phyloP scores from a whole-genome alignment of 2,888 invertebrate species.

The Volucella inflata region DNA sequence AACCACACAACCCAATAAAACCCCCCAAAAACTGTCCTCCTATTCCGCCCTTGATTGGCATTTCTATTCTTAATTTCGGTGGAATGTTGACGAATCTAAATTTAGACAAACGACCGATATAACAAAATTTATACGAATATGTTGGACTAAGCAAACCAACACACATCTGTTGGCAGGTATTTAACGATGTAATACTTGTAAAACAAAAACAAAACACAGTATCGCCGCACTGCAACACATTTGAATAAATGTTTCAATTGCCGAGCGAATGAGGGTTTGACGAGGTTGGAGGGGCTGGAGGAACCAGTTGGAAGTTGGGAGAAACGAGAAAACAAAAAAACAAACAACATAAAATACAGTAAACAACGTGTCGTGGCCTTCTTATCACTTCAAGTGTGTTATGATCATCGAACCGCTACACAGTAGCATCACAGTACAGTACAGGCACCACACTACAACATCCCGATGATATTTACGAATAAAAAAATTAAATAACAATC shows the following conservation, averaged over 20 bases:
- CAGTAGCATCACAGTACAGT: not conserved
- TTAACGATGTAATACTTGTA: not conserved
- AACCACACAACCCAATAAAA: conserved; percentile 6
- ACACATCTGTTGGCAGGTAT: not conserved
- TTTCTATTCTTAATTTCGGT: conserved; percentile 46
- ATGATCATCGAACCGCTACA: conserved; percentile 67
- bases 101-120: conserved; percentile 20
- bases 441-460: conserved; percentile 14
- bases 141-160: not conserved
- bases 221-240: not conserved
- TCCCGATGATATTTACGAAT: conserved; percentile 10
- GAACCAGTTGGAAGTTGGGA: not conserved
- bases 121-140: not conserved
- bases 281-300: not conserved
- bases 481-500: not conserved
- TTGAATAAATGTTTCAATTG: conserved; percentile 25
- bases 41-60: conserved; percentile 24
- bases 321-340: not conserved
- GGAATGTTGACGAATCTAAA: conserved; percentile 11
- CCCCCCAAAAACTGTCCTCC: no score
- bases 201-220: conserved; percentile 4
- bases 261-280: not conserved
- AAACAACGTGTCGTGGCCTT: conserved; percentile 72
- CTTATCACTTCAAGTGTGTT: conserved; percentile 74
- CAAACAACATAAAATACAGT: conserved; percentile 40